These are phyloP conservation scores for Argopecten irradians DNA, from an alignment of 1,140 invertebrate species.

Conservation along the genomic window DNA sequence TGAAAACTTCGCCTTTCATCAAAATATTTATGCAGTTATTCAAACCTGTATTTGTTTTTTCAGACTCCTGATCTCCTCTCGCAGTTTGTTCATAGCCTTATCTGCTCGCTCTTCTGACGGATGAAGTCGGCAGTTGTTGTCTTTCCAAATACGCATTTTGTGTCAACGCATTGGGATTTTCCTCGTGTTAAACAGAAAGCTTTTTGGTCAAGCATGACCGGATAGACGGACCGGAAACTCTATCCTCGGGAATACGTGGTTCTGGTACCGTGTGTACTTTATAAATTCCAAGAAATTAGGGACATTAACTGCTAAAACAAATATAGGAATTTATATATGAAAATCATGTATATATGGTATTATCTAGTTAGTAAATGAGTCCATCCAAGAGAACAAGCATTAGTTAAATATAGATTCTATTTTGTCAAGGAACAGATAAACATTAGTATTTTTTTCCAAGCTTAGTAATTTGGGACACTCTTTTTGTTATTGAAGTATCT, in stretches of 20 bases:
- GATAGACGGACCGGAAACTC: conserved; percentile 23
- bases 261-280: not conserved
- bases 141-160: conserved; percentile 34
- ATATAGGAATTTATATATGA: not conserved
- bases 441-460: too few species aligned
- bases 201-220: conserved; percentile 28
- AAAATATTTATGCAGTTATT: too few species aligned
- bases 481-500: too few species aligned
- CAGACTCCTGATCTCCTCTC: conserved; percentile 11
- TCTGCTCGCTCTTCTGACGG: not conserved
- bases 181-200: not conserved
- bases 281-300: not conserved
- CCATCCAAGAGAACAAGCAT: not conserved
- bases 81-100: not conserved
- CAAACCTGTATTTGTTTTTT: conserved; percentile 36
- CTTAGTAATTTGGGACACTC: too few species aligned
- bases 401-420: not conserved
- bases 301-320: not conserved
- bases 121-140: not conserved
- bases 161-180: conserved; percentile 22
- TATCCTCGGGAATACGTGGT: not conserved
- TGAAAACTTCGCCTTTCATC: too few species aligned
- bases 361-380: not conserved
- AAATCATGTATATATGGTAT: too few species aligned
- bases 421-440: too few species aligned